Evolutionary conservation across 1,140 invertebrate species (phyloP).

Genomic region (Drosophila ficusphila): DNA sequence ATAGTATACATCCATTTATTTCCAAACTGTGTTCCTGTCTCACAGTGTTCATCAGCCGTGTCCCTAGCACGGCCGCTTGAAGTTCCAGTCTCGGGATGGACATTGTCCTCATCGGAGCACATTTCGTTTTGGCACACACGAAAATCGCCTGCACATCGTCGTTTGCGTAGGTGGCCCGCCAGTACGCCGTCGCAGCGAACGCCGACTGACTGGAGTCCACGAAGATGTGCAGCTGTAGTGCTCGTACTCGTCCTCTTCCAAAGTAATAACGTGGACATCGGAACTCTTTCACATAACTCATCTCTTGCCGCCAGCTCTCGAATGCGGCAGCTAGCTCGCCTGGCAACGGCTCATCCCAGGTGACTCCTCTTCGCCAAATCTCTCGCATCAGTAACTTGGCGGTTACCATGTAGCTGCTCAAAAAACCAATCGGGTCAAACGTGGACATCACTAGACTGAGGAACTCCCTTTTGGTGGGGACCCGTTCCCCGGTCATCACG

Average conservation of each 20-base stretch:
- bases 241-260: not conserved
- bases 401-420: not conserved
- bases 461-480: conserved; percentile 4
- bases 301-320: not conserved
- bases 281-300: no score
- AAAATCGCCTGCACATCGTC: not conserved
- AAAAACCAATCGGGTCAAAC: conserved; percentile 1
- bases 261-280: no score
- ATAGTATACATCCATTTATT: not conserved
- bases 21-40: not conserved
- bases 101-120: conserved; percentile 71
- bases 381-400: not conserved
- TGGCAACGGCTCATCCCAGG: not conserved
- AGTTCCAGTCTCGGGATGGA: conserved; percentile 84
- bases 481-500: not conserved
- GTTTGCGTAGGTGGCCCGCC: conserved; percentile 2
- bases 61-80: conserved; percentile 79
- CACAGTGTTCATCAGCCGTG: conserved; percentile 43
- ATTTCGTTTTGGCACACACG: conserved; percentile 63
- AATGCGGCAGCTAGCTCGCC: not conserved
- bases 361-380: not conserved
- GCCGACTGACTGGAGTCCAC: conserved; percentile 43
- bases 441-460: not conserved
- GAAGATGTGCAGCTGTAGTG: conserved; percentile 23
- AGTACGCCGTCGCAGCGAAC: conserved; percentile 42